Base-by-base conservation (phyloP, 2,797 vertebrate genomes). In the Distichodus sexfasciatus region DNA sequence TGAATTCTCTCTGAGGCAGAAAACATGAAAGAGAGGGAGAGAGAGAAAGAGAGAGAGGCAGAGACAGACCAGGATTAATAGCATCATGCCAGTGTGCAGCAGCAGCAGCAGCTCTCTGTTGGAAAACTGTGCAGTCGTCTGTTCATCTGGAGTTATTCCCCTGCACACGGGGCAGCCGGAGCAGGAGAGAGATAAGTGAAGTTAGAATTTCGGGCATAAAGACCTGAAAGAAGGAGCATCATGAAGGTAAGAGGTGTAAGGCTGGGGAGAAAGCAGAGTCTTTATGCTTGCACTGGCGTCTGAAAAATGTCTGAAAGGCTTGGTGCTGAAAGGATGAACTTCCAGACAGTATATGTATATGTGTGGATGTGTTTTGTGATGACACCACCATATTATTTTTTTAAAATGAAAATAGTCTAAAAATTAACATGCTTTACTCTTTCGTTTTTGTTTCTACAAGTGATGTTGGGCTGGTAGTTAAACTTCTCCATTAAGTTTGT, bases 221-320 rank as follows among this genome's bases (percentile, higher is more conserved):
- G 10, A 46, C n/a, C 11, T 47, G 28, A 31, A 46, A 50, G 4
- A 10, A 29, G 35, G 12, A 53, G 23, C 64, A 78, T 47, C 65
- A 78, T 78, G 76, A 78, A 78, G 76, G 76, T 78, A 64, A 69
- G 65, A 43, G 9, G 47, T 41, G 15, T 54, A 36, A 15, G 10
- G n/a, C 35, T 8, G 7, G 21, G n/a, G 44, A 12, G 15, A 4
- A 33, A 15, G 8, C 48, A 51, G 48, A 1, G n/a, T 21, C 17
- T 17, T 19, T 31, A 3, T 23, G 17, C 26, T 21, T 4, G 10
- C 7, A 33, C n/a, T 33, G n/a, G 6, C 3, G 43, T 5, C n/a
- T n/a, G n/a, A n/a, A n/a, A n/a, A n/a, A n/a, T n/a, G n/a, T n/a
- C n/a, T n/a, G n/a, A n/a, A n/a, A n/a, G n/a, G n/a, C n/a, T n/a